Percentiles rank a stretch among this genome's conserved stretches.
phyloP scores from a whole-genome alignment of 2,888 invertebrate genomes.

The Dinocampus coccinellae region DNA sequence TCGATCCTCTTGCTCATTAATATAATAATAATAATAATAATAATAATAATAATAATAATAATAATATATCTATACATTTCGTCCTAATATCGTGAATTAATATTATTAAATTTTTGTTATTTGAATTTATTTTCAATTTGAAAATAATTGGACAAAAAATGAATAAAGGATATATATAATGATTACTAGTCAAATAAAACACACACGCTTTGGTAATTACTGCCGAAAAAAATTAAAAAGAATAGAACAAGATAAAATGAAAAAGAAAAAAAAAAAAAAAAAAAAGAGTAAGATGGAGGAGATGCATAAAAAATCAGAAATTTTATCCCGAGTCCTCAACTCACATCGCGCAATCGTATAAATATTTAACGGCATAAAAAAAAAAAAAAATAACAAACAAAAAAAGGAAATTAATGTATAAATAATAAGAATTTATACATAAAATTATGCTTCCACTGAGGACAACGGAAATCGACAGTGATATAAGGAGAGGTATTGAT shows the following conservation, averaged over 20 bases:
- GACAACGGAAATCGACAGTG: constrained; percentile 47
- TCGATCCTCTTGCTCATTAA: constrained; percentile 7
- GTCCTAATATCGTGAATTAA: background rate
- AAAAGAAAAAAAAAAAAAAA: no score
- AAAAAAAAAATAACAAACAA: no score
- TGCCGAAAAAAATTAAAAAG: no score
- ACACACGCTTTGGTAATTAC: no score
- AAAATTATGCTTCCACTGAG: constrained; percentile 36
- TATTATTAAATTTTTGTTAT: constrained; percentile 13
- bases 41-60: no score
- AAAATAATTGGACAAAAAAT: constrained; percentile 21
- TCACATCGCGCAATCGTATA: background rate
- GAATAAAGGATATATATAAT: constrained; percentile 13
- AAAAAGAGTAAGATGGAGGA: no score
- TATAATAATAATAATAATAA: no score
- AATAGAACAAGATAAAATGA: no score
- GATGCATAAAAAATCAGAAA: no score
- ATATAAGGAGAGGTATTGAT: constrained; percentile 44
- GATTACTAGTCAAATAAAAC: no score
- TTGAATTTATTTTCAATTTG: constrained; percentile 9
- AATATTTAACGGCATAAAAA: constrained; percentile 5
- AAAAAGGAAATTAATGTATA: constrained; percentile 18
- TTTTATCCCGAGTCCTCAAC: constrained; percentile 40
- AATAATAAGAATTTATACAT: no score
- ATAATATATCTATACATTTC: background rate